Percentiles rank a stretch among this genome's conserved stretches.
These are phyloP conservation scores for Chloromyia formosa DNA, from an alignment of 2,888 invertebrate species.

Conservation along the genomic window DNA sequence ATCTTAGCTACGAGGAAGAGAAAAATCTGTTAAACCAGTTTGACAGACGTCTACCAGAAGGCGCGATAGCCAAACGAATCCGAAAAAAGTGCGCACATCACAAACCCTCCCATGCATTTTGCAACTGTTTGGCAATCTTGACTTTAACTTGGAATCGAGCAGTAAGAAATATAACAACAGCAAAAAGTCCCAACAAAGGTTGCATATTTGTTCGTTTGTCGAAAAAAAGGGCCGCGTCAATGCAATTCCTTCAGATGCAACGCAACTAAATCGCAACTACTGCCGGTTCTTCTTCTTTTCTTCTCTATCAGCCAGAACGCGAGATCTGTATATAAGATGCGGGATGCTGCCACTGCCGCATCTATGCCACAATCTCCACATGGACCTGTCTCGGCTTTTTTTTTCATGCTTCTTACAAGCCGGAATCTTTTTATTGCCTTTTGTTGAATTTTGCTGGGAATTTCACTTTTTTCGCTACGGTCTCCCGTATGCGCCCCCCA, in stretches of 20 bases:
- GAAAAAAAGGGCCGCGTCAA: constrained; percentile 14
- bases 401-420: background rate
- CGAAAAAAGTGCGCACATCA: background rate
- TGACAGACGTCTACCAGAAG: constrained; percentile 46
- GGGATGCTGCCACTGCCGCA: constrained; percentile 30
- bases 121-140: constrained; percentile 40
- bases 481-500: background rate
- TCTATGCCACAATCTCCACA: constrained; percentile 36
- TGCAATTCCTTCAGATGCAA: constrained; percentile 31
- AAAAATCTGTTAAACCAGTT: constrained; percentile 49
- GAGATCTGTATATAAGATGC: background rate
- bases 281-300: too few species aligned
- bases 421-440: constrained; percentile 32
- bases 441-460: constrained; percentile 37
- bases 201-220: background rate
- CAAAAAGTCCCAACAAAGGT: constrained; percentile 31
- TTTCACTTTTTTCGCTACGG: constrained; percentile 30
- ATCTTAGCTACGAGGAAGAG: constrained; percentile 32
- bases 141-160: constrained; percentile 2
- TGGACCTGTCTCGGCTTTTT: constrained; percentile 29
- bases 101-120: constrained; percentile 16
- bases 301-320: background rate
- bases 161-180: background rate
- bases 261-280: constrained; percentile 4
- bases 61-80: constrained; percentile 10